phyloP scores from a whole-genome alignment of 2,888 invertebrate species.

The Myopa tessellatipennis region DNA sequence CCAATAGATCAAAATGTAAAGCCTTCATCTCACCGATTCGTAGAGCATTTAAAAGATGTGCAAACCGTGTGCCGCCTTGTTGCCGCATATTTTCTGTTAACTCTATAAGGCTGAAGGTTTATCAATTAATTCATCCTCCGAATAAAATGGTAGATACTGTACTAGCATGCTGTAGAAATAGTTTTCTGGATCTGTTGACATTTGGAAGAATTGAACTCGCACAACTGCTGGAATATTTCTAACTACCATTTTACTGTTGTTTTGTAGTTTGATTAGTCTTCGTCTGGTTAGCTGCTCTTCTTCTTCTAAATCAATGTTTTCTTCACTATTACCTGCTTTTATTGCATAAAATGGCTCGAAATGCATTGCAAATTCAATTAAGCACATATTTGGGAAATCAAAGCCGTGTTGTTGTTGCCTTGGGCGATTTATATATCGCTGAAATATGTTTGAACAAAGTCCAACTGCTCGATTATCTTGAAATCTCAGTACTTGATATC shows the following conservation, averaged over 20 bases:
- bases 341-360: too few relatives aligned
- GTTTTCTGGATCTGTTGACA: slow-evolving; percentile 54
- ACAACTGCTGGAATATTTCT: slow-evolving; percentile 48
- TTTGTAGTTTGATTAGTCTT: slow-evolving; percentile 26
- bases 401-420: slow-evolving; percentile 38
- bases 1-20: slow-evolving; percentile 12
- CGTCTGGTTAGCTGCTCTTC: slow-evolving; percentile 5
- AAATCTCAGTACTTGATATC: slow-evolving; percentile 54
- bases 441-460: slow-evolving; percentile 48
- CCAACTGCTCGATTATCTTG: slow-evolving; percentile 36
- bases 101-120: slow-evolving; percentile 19
- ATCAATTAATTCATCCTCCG: slow-evolving; percentile 28
- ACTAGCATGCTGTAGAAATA: slow-evolving; percentile 57
- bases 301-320: too few relatives aligned
- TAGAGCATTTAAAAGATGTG: slow-evolving; percentile 20
- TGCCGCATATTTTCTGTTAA: slow-evolving; percentile 13
- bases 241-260: slow-evolving; percentile 40
- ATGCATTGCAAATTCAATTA: too few relatives aligned
- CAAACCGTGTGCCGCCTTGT: slow-evolving; percentile 26
- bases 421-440: slow-evolving; percentile 39
- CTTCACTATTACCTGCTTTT: too few relatives aligned
- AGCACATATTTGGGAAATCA: background rate
- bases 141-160: slow-evolving; percentile 11
- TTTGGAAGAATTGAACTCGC: slow-evolving; percentile 44
- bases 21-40: slow-evolving; percentile 20